These are phyloP conservation scores for Callipepla californica DNA, from an alignment of 2,113 vertebrate genomes.

Conservation along the genomic window DNA sequence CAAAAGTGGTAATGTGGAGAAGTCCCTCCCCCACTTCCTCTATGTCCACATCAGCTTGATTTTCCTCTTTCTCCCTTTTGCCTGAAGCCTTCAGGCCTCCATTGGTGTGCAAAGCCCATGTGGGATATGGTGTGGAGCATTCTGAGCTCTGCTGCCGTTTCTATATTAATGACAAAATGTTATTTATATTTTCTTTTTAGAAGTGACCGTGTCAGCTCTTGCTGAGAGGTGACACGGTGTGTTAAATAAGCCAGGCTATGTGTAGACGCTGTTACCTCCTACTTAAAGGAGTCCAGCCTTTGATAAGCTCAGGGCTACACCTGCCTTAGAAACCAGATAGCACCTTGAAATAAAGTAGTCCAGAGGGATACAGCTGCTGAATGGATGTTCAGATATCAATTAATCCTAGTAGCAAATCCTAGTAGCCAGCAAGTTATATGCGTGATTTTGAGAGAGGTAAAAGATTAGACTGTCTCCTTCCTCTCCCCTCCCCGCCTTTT, in stretches of 20 bases:
- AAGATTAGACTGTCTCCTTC: slow-evolving; percentile 6
- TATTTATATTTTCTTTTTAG: slow-evolving; percentile 83
- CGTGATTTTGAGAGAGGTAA: background rate
- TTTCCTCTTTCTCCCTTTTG: slow-evolving; percentile 62
- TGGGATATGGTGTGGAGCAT: slow-evolving; percentile 70
- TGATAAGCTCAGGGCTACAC: slow-evolving; percentile 81
- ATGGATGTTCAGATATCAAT: slow-evolving; percentile 45
- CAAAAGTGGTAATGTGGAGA: slow-evolving; percentile 81
- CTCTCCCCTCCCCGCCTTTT: background rate
- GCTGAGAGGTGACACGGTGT: slow-evolving; percentile 67
- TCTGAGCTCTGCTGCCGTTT: slow-evolving; percentile 75
- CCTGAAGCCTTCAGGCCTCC: slow-evolving; percentile 67
- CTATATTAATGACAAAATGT: slow-evolving; percentile 77
- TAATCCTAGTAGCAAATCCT: slow-evolving; percentile 47
- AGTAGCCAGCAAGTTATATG: background rate
- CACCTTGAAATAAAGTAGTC: slow-evolving; percentile 78
- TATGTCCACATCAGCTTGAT: slow-evolving; percentile 47
- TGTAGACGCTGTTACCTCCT: slow-evolving; percentile 74
- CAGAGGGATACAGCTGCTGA: slow-evolving; percentile 63
- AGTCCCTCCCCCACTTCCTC: slow-evolving; percentile 68
- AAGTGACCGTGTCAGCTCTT: slow-evolving; percentile 70
- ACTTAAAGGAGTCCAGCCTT: slow-evolving; percentile 76
- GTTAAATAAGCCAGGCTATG: slow-evolving; percentile 73
- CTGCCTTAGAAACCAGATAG: slow-evolving; percentile 84
- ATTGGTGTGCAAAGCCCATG: slow-evolving; percentile 70